Evolutionary conservation across 2,113 vertebrate genomes (phyloP).

Genomic region (Saimiri boliviensis): DNA sequence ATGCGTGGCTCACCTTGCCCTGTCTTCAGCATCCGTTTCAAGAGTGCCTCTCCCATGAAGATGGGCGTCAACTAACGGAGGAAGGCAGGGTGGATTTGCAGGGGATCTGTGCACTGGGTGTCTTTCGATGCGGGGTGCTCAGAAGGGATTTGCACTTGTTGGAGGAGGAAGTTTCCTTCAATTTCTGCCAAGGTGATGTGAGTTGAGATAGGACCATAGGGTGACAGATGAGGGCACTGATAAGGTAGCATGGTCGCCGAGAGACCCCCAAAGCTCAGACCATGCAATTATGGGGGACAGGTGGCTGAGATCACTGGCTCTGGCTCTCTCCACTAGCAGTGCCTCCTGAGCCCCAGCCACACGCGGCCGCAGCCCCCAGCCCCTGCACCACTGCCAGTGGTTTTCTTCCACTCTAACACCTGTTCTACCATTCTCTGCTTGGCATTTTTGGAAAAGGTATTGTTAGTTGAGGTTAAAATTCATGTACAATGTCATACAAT

Average conservation of each 20-base stretch:
- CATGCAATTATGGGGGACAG: rapidly evolving
- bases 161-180: neutral
- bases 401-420: too few species aligned
- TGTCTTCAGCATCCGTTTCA: neutral
- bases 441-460: neutral
- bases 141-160: neutral
- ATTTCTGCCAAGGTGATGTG: neutral
- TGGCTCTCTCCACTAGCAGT: rapidly evolving
- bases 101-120: neutral
- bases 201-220: neutral
- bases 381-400: rapidly evolving
- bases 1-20: neutral
- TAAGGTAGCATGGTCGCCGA: too few species aligned
- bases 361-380: rapidly evolving
- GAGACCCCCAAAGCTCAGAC: neutral
- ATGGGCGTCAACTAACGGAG: neutral
- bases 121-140: neutral
- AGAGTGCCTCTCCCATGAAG: neutral
- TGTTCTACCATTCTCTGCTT: neutral
- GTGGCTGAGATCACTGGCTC: rapidly evolving
- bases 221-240: neutral
- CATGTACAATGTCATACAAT: neutral
- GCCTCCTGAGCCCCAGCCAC: rapidly evolving
- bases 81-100: neutral
- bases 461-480: neutral